Evolutionary conservation across 2,797 vertebrate genomes (phyloP), one percentile per base, ranked within the genome.

Genomic region (Sphenodon punctatus): DNA sequence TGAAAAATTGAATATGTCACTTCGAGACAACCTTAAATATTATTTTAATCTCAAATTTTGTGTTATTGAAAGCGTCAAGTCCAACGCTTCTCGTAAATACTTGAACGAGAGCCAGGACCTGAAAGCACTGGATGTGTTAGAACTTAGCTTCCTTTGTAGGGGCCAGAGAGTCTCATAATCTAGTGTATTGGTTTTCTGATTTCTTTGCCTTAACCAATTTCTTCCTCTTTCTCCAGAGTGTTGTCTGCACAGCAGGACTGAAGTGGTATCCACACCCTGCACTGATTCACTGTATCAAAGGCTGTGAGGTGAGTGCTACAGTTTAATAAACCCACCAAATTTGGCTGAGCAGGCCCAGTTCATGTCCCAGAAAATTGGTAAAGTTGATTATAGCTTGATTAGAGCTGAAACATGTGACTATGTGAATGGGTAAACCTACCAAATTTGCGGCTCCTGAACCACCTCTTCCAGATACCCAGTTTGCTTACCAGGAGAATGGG

Each of bases 181-280:
- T 86, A 80, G 71, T 51, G 59, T 4, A 0, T 76, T 80, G 66
- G 64, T 20, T 90, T 91, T 72, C 70, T 89, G 84, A 92, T 89
- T 90, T 89, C 84, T 89, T 88, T 89, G 78, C 85, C 75, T 86
- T 86, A 89, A 70, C 46, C 38, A 82, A 25, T 55, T 43, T 36
- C 27, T 84, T 82, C 61, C 55, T 36, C 68, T 13, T 45, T 85
- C 41, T 84, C 71, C 78, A 99, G 99, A 98, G 86, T 68, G 96
- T 99, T 64, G 96, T 99, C 80, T 99, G 99, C 89, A 99, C 98
- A 0, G 98, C 98, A 66, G 97, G 97, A 81, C 96, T 97, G 90
- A 98, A 97, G 95, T 99, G 99, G 99, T 98, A 98, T 90, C 99
- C 98, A 84, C 96, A 97, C 72, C 98, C 98, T 64, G 96, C 97